A percentile compares a stretch with the other conserved stretches of the same genome.
Conservation (phyloP, 2,797 vertebrate genomes). For the Macropodus opercularis region DNA sequence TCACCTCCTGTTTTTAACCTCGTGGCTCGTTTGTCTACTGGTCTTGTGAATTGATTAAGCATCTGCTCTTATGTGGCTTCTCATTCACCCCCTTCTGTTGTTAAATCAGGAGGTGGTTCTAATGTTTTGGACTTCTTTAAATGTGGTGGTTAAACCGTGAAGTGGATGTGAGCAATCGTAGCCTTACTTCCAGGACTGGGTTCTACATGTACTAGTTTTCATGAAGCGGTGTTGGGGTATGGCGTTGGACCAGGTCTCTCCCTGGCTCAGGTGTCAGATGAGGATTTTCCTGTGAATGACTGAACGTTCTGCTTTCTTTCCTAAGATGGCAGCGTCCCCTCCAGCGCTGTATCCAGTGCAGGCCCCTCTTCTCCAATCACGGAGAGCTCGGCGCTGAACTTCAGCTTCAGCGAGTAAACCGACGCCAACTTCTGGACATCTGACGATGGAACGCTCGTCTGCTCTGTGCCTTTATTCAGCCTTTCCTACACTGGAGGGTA, state of each 20-base stretch:
- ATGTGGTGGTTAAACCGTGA: too few relatives aligned
- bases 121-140: too few relatives aligned
- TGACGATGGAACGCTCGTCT: neutral
- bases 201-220: too few relatives aligned
- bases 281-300: too few relatives aligned
- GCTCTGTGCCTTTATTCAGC: neutral
- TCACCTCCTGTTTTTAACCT: neutral
- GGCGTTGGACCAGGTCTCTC: too few relatives aligned
- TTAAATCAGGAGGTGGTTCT: too few relatives aligned
- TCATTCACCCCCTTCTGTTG: too few relatives aligned
- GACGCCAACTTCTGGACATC: conserved; percentile 19
- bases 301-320: neutral
- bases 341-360: conserved; percentile 90
- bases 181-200: too few relatives aligned
- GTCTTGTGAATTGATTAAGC: conserved; percentile 19
- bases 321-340: conserved; percentile 89
- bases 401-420: conserved; percentile 83
- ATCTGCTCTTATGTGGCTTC: conserved; percentile 16
- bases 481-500: neutral
- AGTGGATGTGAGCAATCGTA: too few relatives aligned
- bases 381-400: conserved; percentile 78
- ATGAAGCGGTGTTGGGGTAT: too few relatives aligned
- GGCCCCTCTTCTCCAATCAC: conserved; percentile 88
- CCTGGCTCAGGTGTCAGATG: too few relatives aligned
- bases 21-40: conserved; percentile 36